Evolutionary conservation across 1,140 invertebrate species (phyloP), one percentile per base, ranked within the genome.

Genomic region (Apis florea): DNA sequence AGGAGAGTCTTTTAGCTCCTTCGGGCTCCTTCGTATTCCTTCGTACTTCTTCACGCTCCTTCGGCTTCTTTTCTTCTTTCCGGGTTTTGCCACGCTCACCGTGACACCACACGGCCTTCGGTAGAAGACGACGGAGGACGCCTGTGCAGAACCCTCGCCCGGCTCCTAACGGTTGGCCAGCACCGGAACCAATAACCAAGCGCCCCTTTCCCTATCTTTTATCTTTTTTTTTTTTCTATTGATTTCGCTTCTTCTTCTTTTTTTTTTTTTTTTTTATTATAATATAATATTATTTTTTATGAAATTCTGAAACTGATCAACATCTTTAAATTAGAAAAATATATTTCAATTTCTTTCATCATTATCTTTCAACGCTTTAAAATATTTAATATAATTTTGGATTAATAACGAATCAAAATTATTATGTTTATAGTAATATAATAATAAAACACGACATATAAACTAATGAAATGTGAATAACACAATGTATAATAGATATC

Each of bases 21-120:
- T 83, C 77, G 84, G 76, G 76, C 49, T 83, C 73, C 77, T 85
- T 83, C 85, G 76, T 83, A 74, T 63, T 69, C 78, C 80, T 76
- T 83, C 85, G 84, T 86, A 67, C 61, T 86, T 56, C 82, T 86
- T 72, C 84, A 83, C 72, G 81, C 84, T 86, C 68, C 82, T 68
- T 87, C 76, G 85, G 64, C 71, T 87, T 87, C 85, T 84, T 82
- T 87, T 87, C 84, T 83, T 80, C 67, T 79, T 70, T 86, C 78
- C 83, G 61, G 85, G 61, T 84, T 85, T 76, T 53, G 85, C 76
- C 75, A 85, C 73, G 84, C 77, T 86, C 66, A 67, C 71, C 74
- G 78, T 84, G 66, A 83, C 82, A 81, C 78, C 78, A 79, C 78
- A 80, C 75, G 85, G 82, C 83, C 86, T 88, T 88, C 85, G 83